Percentiles rank a stretch among this genome's conserved stretches.
phyloP scores from a whole-genome alignment of 92 coral and sea anemone species.

The Isaurus tuberculatus region DNA sequence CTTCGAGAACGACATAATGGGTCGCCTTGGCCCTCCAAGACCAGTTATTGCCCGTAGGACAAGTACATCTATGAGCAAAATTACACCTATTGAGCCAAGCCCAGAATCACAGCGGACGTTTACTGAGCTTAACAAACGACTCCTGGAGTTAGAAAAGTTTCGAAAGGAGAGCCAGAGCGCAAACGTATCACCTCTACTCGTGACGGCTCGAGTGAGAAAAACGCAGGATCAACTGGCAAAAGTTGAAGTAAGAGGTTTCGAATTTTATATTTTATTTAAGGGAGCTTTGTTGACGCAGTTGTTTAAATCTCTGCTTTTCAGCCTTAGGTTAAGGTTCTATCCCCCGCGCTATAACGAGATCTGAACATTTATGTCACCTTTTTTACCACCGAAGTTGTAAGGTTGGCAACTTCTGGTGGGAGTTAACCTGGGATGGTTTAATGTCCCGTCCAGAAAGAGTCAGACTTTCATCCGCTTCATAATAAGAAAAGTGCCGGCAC shows the following conservation, averaged over 20 bases:
- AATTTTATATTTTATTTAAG: background rate
- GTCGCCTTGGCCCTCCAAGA: slow-evolving; percentile 54
- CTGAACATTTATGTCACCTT: too few relatives aligned
- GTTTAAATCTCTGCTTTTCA: background rate
- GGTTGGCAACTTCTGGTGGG: too few relatives aligned
- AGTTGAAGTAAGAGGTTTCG: background rate
- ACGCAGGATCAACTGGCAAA: slow-evolving; percentile 5
- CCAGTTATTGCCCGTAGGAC: slow-evolving; percentile 64
- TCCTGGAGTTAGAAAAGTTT: slow-evolving; percentile 69
- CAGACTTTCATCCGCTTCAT: too few relatives aligned
- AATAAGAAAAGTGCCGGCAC: too few relatives aligned
- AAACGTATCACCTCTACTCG: slow-evolving; percentile 32
- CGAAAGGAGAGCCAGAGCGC: slow-evolving; percentile 77
- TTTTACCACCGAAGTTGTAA: too few relatives aligned
- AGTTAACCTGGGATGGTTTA: too few relatives aligned
- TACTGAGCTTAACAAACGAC: slow-evolving; percentile 68
- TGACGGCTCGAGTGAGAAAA: slow-evolving; percentile 24
- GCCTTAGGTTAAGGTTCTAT: too few relatives aligned
- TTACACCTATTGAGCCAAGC: slow-evolving; percentile 80
- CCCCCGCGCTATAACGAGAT: too few relatives aligned
- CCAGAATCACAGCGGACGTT: slow-evolving; percentile 70
- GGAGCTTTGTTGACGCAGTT: background rate
- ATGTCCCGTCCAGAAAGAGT: too few relatives aligned
- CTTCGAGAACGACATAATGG: slow-evolving; percentile 75
- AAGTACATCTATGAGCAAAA: slow-evolving; percentile 76